Percentiles rank a stretch among this genome's conserved stretches.
Conservation (phyloP, 2,113 vertebrate species). For the Anthoscopus minutus region DNA sequence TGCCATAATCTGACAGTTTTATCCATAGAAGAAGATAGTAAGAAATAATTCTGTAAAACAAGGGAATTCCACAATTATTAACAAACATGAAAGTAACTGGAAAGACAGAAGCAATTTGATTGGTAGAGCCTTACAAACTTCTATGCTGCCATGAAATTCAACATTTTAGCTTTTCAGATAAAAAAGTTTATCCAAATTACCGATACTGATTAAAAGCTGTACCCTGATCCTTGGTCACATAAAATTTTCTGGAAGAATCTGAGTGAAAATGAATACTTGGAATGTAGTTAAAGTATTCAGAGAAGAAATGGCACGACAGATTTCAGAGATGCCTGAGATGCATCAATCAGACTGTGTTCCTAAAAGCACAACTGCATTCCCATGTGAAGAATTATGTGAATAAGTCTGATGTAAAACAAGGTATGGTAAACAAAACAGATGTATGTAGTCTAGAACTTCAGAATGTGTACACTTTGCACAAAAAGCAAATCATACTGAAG, state of each 20-base stretch:
- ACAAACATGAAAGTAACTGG: neutral
- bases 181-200: neutral
- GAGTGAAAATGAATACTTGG: neutral
- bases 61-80: neutral
- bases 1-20: constrained; percentile 98
- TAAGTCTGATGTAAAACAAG: neutral
- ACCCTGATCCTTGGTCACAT: neutral
- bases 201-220: neutral
- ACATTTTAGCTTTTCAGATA: neutral
- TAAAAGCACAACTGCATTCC: neutral
- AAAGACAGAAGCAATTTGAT: neutral
- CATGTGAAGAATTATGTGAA: neutral
- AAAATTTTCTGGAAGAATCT: neutral
- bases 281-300: neutral
- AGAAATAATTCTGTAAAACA: constrained; percentile 89
- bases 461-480: neutral
- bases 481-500: neutral
- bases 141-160: neutral
- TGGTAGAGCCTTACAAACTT: neutral
- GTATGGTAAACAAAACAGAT: no score
- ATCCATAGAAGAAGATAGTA: constrained; percentile 98
- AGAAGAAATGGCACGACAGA: neutral
- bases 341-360: neutral
- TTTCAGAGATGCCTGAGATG: neutral
- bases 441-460: neutral